Base-by-base conservation (phyloP, 2,888 invertebrate genomes). In the Vesta saturnalis region DNA sequence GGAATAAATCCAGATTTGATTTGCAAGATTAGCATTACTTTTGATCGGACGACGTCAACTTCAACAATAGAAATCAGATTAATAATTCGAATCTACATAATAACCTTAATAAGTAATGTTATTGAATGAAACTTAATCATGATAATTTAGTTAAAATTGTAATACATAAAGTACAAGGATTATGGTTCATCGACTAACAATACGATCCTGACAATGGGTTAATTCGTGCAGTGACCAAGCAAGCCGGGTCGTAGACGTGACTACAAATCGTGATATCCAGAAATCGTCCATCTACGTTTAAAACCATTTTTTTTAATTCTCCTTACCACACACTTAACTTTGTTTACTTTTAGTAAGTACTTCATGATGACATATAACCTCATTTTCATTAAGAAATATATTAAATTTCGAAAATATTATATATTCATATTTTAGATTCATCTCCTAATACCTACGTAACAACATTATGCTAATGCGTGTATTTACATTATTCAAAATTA, bases 171-270 rank as follows among this genome's bases (percentile, higher is more conserved):
- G 43, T 46, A 43, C 18, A 59, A 52, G 57, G 30, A 30, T 43
- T 21, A 57, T 64, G 63, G 61, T 61, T 39, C 19, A 49, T 46
- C 30, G 57, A 49, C 46, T 64, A 67, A 67, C 49, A 70, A 70
- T 64, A 67, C 67, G 60, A 64, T 71, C 66, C 64, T 68, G 68
- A 70, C 70, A 72, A 68, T 68, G 68, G 67, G 67, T 67, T 71
- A 73, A 74, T 77, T 76, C 77, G 77, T 75, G 77, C 76, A 57
- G 73, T 76, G 76, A 76, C 73, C 76, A 76, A 77, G 73, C 71
- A 73, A 76, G 76, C 72, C 76, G 74, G 74, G 78, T 78, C 78
- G 77, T 65, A 74, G 69, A 72, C 77, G 77, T 78, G 78, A 78
- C 77, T 75, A 66, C 71, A 69, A 72, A 74, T 78, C 77, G 77